Evolutionary conservation across 2,888 invertebrate genomes (phyloP), one percentile per base, ranked within the genome.

Genomic region (Thecophora atra): DNA sequence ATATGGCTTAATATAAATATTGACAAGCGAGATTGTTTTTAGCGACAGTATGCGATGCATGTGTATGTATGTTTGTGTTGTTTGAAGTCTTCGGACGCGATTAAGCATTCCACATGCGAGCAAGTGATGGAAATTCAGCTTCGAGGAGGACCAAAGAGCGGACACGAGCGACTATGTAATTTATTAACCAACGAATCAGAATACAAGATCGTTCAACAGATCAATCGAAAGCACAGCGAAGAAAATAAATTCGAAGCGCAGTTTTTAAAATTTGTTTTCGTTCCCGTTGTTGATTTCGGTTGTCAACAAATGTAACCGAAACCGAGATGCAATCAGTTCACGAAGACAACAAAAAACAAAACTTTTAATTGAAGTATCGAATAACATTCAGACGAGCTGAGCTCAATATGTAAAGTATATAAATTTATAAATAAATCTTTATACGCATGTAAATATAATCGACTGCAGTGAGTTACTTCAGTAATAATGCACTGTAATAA

Each of bases 181-280:
- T 44, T 64, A 42, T 47, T 24, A 64, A 21, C 21, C 24, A 42
- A 64, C 64, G 47, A 64, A 64, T 64, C 64, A 64, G 47, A 63
- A 64, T 24, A 64, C 19, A 47, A 47, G 64, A 64, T n/a, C 42
- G 21, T 47, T 64, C 64, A 24, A 24, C 19, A 13, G 44, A 44
- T 47, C 64, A 47, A 47, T 24, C 17, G 24, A 44, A n/a, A 28
- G 6, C 56, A 8, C 7, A n/a, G 5, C 13, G 19, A 30, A 52
- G 30, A 8, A 51, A 63, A 60, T 60, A 63, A 63, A 37, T 63
- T 28, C 24, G 19, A 28, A 65, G 19, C 65, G 51, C 51, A 52
- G 52, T 52, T 52, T 65, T 51, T 65, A 28, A 44, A 51, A 65
- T 65, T 65, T 21, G 47, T 65, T n/a, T 65, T 37, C 47, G 63